These are phyloP conservation scores for Epirrita christyi DNA, from an alignment of 2,888 invertebrate genomes.

Conservation along the genomic window DNA sequence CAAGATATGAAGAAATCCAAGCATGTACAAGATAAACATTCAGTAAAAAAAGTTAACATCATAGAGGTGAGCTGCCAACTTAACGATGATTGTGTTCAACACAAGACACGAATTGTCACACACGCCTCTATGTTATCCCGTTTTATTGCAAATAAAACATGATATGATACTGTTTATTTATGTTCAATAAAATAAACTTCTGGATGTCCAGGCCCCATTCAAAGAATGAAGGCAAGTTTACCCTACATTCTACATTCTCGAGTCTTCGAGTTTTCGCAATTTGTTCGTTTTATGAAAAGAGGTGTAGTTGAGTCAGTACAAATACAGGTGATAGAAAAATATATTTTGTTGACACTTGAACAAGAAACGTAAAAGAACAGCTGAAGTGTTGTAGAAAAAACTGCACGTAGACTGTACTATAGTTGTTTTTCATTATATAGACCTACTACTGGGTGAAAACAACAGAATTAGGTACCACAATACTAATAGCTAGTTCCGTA, in stretches of 20 bases:
- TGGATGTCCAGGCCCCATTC: background rate
- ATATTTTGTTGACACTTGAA: too few relatives aligned
- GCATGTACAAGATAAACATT: background rate
- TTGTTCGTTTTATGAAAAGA: too few relatives aligned
- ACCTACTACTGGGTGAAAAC: background rate
- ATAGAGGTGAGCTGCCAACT: constrained; percentile 51
- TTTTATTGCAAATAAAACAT: constrained; percentile 65
- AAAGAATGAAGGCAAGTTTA: background rate
- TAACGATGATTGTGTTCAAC: constrained; percentile 67
- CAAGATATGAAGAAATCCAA: background rate
- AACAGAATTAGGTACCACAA: constrained; percentile 44
- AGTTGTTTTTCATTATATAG: background rate
- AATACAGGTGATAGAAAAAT: too few relatives aligned
- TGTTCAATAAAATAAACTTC: constrained; percentile 46
- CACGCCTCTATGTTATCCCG: constrained; percentile 45
- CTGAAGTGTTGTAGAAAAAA: background rate
- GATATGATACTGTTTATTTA: constrained; percentile 46
- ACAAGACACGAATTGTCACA: constrained; percentile 48
- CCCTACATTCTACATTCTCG: too few relatives aligned
- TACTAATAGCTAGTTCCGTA: constrained; percentile 46
- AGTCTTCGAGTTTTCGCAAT: too few relatives aligned
- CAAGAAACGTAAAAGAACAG: too few relatives aligned
- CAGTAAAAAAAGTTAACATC: constrained; percentile 25
- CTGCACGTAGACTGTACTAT: background rate
- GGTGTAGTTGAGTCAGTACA: too few relatives aligned